Evolutionary conservation across 2,888 invertebrate species (phyloP).

Genomic region (Pheosia tremula): DNA sequence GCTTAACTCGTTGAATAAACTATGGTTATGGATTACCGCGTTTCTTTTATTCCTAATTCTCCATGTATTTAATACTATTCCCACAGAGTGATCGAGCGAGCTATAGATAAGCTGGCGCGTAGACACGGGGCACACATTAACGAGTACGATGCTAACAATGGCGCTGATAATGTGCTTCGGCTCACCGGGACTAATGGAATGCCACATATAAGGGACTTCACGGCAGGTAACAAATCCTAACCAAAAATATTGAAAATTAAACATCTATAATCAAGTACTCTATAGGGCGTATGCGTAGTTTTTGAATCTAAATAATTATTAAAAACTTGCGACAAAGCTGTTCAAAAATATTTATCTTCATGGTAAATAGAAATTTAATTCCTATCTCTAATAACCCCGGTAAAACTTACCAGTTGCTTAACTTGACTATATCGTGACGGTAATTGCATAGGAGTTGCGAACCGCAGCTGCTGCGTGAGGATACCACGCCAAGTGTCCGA

Average conservation of each 20-base stretch:
- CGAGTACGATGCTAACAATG: conserved; percentile 97
- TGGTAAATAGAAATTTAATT: no score
- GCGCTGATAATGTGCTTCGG: conserved; percentile 96
- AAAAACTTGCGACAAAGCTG: no score
- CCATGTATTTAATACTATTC: conserved; percentile 8
- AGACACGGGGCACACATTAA: conserved; percentile 96
- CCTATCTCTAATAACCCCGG: no score
- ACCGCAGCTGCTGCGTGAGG: conserved; percentile 95
- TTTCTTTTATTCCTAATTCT: no score
- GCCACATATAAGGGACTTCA: conserved; percentile 97
- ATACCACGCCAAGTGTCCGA: conserved; percentile 97
- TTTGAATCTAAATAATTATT: no score
- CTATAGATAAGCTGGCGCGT: conserved; percentile 96
- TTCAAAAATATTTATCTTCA: no score
- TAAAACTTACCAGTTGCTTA: neutral
- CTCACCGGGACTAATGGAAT: conserved; percentile 97
- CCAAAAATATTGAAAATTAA: no score
- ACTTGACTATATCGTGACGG: neutral
- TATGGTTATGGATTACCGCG: no score
- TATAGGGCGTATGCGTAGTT: no score
- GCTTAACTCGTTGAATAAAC: no score
- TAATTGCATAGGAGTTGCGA: conserved; percentile 90
- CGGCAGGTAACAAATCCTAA: conserved; percentile 80
- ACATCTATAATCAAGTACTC: no score
- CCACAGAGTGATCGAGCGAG: conserved; percentile 93